These are phyloP conservation scores for Drosophila varians DNA, from an alignment of 1,140 invertebrate species.

Conservation along the genomic window DNA sequence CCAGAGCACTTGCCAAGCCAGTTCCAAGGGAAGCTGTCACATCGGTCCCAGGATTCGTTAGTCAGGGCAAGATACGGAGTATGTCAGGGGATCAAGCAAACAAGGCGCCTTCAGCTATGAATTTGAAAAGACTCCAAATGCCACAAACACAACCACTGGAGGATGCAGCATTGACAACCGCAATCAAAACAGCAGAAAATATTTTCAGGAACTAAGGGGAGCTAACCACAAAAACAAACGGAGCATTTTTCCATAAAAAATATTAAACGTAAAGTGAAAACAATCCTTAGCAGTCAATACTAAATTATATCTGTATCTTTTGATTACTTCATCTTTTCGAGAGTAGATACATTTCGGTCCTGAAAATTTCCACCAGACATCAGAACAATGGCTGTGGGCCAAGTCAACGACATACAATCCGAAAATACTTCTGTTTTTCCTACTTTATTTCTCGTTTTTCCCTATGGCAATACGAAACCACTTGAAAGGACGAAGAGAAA, in stretches of 20 bases:
- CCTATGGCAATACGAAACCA: slow-evolving; percentile 58
- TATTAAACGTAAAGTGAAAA: too few relatives aligned
- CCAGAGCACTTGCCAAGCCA: slow-evolving; percentile 16
- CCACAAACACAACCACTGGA: slow-evolving; percentile 36
- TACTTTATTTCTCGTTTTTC: slow-evolving; percentile 23
- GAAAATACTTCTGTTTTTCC: slow-evolving; percentile 26
- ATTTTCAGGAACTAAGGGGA: not conserved
- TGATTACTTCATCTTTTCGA: slow-evolving; percentile 1
- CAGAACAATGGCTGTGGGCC: slow-evolving; percentile 41
- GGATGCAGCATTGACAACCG: slow-evolving; percentile 60
- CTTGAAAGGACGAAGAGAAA: slow-evolving; percentile 42
- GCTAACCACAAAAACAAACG: too few relatives aligned
- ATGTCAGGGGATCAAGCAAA: slow-evolving; percentile 51
- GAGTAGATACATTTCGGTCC: slow-evolving; percentile 6
- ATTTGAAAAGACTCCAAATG: slow-evolving; percentile 61
- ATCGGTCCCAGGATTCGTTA: slow-evolving; percentile 47
- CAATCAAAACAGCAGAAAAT: slow-evolving; percentile 67
- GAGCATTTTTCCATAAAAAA: too few relatives aligned
- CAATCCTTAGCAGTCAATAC: too few relatives aligned
- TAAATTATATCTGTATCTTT: too few relatives aligned
- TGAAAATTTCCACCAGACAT: not conserved
- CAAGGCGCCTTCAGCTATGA: slow-evolving; percentile 43
- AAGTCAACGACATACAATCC: slow-evolving; percentile 30
- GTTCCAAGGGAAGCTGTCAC: slow-evolving; percentile 1
- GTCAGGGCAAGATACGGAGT: slow-evolving; percentile 24